Conservation (phyloP, 1,140 invertebrate species). For the Orchesella cincta region DNA sequence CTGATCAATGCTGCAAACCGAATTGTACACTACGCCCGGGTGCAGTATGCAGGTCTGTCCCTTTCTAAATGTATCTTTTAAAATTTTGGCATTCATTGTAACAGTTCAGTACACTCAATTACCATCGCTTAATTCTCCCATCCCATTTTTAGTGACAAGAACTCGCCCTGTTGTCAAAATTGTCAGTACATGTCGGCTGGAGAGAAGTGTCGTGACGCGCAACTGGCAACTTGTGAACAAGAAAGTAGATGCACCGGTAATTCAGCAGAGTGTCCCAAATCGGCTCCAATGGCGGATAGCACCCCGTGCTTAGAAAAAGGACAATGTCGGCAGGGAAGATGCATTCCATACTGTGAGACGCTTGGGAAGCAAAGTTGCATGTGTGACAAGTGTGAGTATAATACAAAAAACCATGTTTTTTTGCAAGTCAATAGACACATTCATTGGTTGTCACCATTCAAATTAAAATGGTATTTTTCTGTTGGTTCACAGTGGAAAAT, state of each 20-base stretch:
- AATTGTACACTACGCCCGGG: slow-evolving; percentile 83
- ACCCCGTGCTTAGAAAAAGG: slow-evolving; percentile 86
- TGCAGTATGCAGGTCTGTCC: slow-evolving; percentile 85
- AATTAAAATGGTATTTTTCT: slow-evolving; percentile 11
- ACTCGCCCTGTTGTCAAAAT: slow-evolving; percentile 88
- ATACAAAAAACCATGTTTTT: not conserved
- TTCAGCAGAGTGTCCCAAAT: slow-evolving; percentile 72
- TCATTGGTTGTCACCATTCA: not conserved
- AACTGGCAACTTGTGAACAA: slow-evolving; percentile 85
- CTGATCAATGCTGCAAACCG: slow-evolving; percentile 88
- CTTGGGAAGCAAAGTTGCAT: slow-evolving; percentile 89
- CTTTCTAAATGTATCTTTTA: slow-evolving; percentile 58
- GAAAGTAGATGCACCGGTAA: slow-evolving; percentile 64
- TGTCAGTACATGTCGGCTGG: slow-evolving; percentile 76
- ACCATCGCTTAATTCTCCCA: slow-evolving; percentile 43
- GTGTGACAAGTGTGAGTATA: slow-evolving; percentile 81
- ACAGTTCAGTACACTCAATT: slow-evolving; percentile 21
- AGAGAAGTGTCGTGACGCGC: slow-evolving; percentile 80
- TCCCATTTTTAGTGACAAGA: slow-evolving; percentile 86
- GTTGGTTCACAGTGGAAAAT: slow-evolving; percentile 67
- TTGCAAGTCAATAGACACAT: not conserved
- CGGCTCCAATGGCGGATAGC: slow-evolving; percentile 81
- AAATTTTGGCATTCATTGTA: slow-evolving; percentile 33
- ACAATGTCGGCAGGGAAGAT: slow-evolving; percentile 79
- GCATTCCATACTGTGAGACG: slow-evolving; percentile 89